These are phyloP conservation scores for Lymantria monacha DNA, from an alignment of 2,888 invertebrate genomes.

Conservation along the genomic window DNA sequence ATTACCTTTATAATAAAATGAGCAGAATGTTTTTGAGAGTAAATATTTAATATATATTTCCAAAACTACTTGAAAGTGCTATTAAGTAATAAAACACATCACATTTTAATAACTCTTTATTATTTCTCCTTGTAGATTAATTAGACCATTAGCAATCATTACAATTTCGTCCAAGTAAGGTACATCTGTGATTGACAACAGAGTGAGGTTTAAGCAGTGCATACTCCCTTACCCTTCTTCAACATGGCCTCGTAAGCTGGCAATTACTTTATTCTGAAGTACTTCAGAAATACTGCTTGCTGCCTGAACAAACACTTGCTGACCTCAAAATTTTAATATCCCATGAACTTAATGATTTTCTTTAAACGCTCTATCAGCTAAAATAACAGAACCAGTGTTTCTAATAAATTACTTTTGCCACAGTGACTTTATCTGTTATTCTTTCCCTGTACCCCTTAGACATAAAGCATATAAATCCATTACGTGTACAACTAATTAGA, in stretches of 20 bases:
- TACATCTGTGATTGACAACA: conserved; percentile 1
- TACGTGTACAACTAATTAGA: neutral
- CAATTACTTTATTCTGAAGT: neutral
- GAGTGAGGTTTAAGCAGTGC: neutral
- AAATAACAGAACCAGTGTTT: neutral
- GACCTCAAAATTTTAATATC: neutral
- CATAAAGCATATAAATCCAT: neutral
- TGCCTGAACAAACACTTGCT: no score
- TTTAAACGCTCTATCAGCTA: conserved; percentile 2
- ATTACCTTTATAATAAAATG: neutral
- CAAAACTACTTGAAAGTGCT: neutral
- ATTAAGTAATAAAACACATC: neutral
- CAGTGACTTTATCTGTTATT: neutral
- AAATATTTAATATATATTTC: neutral
- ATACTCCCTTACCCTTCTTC: conserved; percentile 1
- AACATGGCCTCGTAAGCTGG: neutral
- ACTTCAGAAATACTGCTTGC: no score
- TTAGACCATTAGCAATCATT: no score
- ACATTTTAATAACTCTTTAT: neutral
- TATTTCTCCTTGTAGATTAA: neutral
- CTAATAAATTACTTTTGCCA: neutral
- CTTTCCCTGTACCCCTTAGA: no score
- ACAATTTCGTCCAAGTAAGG: conserved; percentile 1
- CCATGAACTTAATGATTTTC: neutral
- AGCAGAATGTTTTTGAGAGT: neutral